Percentiles rank a stretch among this genome's conserved stretches.
These are phyloP conservation scores for Phodopus roborovskii DNA, from an alignment of 2,113 vertebrate genomes.

Conservation along the genomic window DNA sequence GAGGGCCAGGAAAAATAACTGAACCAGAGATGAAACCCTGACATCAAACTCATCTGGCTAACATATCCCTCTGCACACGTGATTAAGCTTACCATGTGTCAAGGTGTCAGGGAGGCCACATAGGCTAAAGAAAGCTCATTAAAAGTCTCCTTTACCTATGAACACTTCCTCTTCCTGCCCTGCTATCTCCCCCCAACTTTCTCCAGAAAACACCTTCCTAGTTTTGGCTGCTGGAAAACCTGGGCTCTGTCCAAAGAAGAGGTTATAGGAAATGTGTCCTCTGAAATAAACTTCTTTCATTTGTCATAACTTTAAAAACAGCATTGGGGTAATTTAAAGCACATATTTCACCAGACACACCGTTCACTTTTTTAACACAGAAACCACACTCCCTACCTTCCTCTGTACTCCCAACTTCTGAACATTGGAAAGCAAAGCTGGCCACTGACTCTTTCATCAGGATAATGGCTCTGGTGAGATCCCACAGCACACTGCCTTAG, in stretches of 20 bases:
- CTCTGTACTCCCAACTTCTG: neutral
- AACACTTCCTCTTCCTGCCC: slow-evolving; percentile 31
- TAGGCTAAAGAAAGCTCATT: neutral
- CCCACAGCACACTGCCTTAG: neutral
- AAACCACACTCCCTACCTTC: neutral
- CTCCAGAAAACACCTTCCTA: slow-evolving; percentile 49
- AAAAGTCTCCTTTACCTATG: rapidly evolving
- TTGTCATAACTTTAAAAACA: slow-evolving; percentile 49
- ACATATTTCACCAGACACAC: neutral
- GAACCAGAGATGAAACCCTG: slow-evolving; percentile 76
- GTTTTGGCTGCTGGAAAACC: neutral
- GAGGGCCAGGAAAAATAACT: slow-evolving; percentile 66
- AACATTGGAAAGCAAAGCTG: neutral
- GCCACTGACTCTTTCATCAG: neutral
- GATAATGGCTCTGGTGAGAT: neutral
- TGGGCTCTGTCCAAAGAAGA: neutral
- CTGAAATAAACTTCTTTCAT: neutral
- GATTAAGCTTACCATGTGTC: rapidly evolving
- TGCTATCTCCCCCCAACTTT: slow-evolving; percentile 2
- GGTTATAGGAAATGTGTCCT: neutral
- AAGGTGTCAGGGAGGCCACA: neutral
- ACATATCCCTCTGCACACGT: slow-evolving; percentile 79
- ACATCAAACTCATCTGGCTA: slow-evolving; percentile 78
- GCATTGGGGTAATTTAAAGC: slow-evolving; percentile 39
- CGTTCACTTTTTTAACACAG: neutral